Base-by-base conservation (phyloP, 2,113 vertebrate genomes). In the Capreolus pygargus region DNA sequence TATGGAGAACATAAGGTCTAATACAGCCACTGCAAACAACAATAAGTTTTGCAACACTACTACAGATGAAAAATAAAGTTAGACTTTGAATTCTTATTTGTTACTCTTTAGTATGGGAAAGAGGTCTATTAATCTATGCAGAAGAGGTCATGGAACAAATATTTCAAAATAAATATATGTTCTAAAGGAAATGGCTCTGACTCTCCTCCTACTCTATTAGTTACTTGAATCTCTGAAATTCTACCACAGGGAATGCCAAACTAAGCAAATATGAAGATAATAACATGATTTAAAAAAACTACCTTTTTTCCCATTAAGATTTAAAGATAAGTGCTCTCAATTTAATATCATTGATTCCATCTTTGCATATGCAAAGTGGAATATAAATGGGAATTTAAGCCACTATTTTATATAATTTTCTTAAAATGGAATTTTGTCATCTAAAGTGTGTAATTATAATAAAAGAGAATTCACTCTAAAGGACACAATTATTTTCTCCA, bases 381-480 rank as follows among this genome's bases (percentile, higher is more conserved):
- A 91, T 76, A 98, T 97, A 97, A 97, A 89, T 60, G 96, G 17
- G 17, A 96, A 98, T 98, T 98, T 97, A 97, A 97, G 89, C 94
- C 60, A 96, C 52, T 97, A 97, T 95, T 93, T 98, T 92, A 98
- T 95, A 98, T 95, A 6, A 95, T 95, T 97, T 93, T 58, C 93
- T 82, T 50, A 57, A 97, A 97, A 95, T 67, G 90, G 36, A 97
- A 92, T 87, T 54, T 94, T 94, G 97, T 98, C 85, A 98, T 97
- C 64, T 98, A 96, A 97, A 89, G 10, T 50, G 3, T 86, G 7
- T 43, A 89, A 92, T 89, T 94, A 47, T 76, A 97, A 95, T 90
- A 50, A 74, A 91, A 96, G 91, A 97, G 28, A 98, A 93, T 91
- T 97, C 87, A 98, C 92, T 96, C 64, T 90, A 97, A 97, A 95